These are phyloP conservation scores for Sandelia bainsii DNA, from an alignment of 2,797 vertebrate species.

Conservation along the genomic window DNA sequence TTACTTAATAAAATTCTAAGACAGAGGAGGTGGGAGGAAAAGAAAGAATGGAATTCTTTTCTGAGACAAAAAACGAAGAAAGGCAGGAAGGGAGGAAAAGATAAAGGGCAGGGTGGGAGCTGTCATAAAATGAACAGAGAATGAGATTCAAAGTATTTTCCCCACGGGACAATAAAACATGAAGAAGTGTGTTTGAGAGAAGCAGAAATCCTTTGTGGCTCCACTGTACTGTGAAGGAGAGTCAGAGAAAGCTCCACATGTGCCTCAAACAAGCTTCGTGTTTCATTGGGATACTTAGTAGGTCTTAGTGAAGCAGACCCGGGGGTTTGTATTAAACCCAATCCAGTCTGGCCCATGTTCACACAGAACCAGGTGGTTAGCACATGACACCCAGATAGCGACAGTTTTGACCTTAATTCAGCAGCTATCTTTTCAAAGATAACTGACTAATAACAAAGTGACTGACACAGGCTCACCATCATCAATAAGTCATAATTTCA, in stretches of 20 bases:
- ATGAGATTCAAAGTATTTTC: slow-evolving; percentile 63
- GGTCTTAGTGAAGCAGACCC: slow-evolving; percentile 64
- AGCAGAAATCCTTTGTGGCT: slow-evolving; percentile 65
- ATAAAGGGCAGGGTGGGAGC: slow-evolving; percentile 63
- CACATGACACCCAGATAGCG: slow-evolving; percentile 47
- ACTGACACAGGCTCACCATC: slow-evolving; percentile 22
- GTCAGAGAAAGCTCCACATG: slow-evolving; percentile 73
- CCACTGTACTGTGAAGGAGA: slow-evolving; percentile 50
- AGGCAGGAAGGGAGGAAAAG: slow-evolving; percentile 37
- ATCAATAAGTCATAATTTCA: neutral
- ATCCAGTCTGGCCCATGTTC: slow-evolving; percentile 41
- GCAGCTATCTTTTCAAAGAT: slow-evolving; percentile 36
- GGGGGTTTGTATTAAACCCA: slow-evolving; percentile 60
- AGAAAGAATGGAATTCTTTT: slow-evolving; percentile 30
- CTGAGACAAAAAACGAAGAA: slow-evolving; percentile 12
- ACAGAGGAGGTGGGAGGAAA: slow-evolving; percentile 13
- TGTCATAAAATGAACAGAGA: slow-evolving; percentile 64
- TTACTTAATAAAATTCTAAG: slow-evolving; percentile 18
- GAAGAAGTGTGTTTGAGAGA: slow-evolving; percentile 68
- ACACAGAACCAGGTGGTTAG: slow-evolving; percentile 56
- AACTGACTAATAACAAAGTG: slow-evolving; percentile 21
- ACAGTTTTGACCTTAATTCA: slow-evolving; percentile 34
- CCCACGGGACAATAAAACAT: slow-evolving; percentile 76
- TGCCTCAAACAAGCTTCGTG: slow-evolving; percentile 73
- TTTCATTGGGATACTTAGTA: slow-evolving; percentile 74